These are phyloP conservation scores for Ceyx margarethae DNA, from an alignment of 2,113 vertebrate genomes.

Conservation along the genomic window DNA sequence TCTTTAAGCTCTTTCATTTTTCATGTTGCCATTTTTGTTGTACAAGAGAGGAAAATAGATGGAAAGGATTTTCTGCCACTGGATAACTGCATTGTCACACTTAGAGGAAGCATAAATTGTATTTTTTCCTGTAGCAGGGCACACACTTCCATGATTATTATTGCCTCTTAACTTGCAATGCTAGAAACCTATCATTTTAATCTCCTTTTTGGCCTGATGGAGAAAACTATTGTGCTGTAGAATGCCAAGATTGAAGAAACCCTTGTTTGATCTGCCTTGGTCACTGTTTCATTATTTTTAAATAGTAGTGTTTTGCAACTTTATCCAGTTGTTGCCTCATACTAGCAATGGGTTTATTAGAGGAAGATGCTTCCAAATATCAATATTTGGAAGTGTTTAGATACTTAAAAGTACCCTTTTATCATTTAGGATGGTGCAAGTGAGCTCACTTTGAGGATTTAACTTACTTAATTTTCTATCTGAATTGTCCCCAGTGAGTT, in stretches of 20 bases:
- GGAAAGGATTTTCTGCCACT: not conserved
- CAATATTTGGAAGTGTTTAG: not conserved
- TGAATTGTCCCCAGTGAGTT: not conserved
- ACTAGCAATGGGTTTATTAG: not conserved
- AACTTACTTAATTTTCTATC: not conserved
- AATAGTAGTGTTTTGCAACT: not conserved
- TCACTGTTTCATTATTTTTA: not conserved
- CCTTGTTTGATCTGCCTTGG: not conserved
- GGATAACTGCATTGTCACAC: not conserved
- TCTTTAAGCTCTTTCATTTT: not conserved
- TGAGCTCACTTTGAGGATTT: not conserved
- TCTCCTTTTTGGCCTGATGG: not conserved
- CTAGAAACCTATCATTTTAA: not conserved
- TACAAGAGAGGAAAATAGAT: not conserved
- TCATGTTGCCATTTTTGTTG: not conserved
- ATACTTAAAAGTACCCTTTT: not conserved
- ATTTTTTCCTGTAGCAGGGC: not conserved
- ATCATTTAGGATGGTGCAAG: not conserved
- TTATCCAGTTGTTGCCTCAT: not conserved
- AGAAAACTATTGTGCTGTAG: not conserved
- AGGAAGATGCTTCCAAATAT: not conserved
- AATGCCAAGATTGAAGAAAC: not conserved
- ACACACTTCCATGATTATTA: not conserved
- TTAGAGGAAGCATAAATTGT: not conserved
- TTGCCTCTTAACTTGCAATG: not conserved